phyloP scores from a whole-genome alignment of 1,140 invertebrate genomes.

The Zaprionus camerounensis region DNA sequence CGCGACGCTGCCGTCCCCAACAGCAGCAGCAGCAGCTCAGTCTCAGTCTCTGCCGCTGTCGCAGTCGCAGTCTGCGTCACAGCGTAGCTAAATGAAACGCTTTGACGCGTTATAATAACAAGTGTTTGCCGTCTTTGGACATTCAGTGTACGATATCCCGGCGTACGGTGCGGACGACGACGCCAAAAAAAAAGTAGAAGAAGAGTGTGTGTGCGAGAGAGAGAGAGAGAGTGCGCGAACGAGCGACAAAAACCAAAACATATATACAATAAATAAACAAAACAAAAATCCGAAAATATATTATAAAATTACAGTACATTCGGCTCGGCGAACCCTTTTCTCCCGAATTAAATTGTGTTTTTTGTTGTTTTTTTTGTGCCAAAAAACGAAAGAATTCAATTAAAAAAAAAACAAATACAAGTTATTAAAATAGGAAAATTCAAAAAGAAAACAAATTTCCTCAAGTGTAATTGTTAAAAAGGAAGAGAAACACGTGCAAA shows the following conservation, averaged over 20 bases:
- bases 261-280: conserved; percentile 5
- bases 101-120: conserved; percentile 84
- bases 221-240: neutral
- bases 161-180: conserved; percentile 76
- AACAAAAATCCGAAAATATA: neutral
- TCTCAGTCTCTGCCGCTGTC: neutral
- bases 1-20: conserved; percentile 9
- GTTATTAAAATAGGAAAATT: conserved; percentile 10
- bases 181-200: conserved; percentile 31
- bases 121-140: conserved; percentile 80
- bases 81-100: conserved; percentile 63
- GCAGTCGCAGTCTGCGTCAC: conserved; percentile 19
- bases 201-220: conserved; percentile 6
- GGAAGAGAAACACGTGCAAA: neutral
- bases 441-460: neutral
- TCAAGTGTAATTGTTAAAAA: neutral
- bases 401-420: conserved; percentile 28
- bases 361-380: conserved; percentile 63
- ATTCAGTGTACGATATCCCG: conserved; percentile 83
- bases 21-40: conserved; percentile 20
- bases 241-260: conserved; percentile 11
- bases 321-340: conserved; percentile 4
- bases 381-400: conserved; percentile 18
- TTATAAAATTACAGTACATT: neutral
- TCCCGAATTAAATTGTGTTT: conserved; percentile 36